Evolutionary conservation across 2,113 vertebrate species (phyloP).

Genomic region (Lathamus discolor): DNA sequence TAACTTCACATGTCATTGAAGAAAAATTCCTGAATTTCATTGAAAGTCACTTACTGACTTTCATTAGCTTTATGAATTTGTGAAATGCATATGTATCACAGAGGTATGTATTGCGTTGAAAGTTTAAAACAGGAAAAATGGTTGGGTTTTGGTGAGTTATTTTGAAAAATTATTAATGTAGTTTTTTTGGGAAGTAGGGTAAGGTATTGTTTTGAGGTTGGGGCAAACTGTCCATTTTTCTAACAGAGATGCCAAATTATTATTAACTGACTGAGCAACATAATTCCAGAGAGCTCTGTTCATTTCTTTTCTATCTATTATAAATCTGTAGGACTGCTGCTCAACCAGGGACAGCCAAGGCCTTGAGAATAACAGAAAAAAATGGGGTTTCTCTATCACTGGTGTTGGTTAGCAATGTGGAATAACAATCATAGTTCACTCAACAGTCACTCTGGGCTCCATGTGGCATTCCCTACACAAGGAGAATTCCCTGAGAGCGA

Average conservation of each 20-base stretch:
- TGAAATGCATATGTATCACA: background rate
- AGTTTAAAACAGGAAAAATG: background rate
- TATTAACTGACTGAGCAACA: background rate
- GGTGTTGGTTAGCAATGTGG: background rate
- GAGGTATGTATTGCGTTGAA: background rate
- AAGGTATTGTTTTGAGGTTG: background rate
- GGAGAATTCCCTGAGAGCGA: background rate
- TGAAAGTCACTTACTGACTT: background rate
- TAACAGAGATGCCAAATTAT: background rate
- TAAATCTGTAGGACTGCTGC: background rate
- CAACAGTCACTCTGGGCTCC: background rate
- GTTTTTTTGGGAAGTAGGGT: background rate
- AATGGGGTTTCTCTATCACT: background rate
- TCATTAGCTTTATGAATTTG: background rate
- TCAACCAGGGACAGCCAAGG: background rate
- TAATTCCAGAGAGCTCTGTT: background rate
- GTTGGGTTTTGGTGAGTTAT: background rate
- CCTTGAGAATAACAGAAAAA: background rate
- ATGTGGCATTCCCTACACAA: accelerated
- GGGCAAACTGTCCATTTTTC: background rate
- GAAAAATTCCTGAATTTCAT: background rate
- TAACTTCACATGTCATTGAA: background rate
- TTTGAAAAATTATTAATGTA: background rate
- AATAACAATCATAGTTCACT: background rate
- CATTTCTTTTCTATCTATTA: background rate